Conservation (phyloP, 2,888 invertebrate genomes). For the Dryadula phaetusa region DNA sequence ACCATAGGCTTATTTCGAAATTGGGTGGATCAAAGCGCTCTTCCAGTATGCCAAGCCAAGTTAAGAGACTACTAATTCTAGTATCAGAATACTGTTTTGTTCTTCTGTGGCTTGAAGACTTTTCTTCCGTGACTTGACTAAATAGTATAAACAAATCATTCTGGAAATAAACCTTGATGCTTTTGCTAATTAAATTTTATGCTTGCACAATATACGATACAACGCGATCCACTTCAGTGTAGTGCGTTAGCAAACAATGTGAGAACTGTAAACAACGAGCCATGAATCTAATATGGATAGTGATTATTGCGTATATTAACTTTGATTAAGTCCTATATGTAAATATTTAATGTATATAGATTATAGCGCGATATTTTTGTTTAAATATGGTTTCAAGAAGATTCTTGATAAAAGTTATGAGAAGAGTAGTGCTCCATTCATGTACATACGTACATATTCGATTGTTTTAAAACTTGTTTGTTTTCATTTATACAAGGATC, state of each 20-base stretch:
- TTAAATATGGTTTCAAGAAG: background rate
- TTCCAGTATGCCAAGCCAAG: too few species aligned
- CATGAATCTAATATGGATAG: background rate
- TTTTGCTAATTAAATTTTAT: constrained; percentile 13
- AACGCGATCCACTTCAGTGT: background rate
- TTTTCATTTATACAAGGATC: too few species aligned
- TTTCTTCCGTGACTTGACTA: too few species aligned
- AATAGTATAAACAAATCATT: too few species aligned
- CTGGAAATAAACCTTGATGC: background rate
- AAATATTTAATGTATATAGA: constrained; percentile 2
- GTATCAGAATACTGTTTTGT: too few species aligned
- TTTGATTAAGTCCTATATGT: constrained; percentile 1
- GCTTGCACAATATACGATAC: background rate
- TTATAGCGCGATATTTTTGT: background rate
- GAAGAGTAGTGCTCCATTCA: too few species aligned
- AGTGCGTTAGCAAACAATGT: background rate
- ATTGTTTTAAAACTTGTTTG: too few species aligned
- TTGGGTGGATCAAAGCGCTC: too few species aligned
- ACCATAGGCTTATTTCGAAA: too few species aligned
- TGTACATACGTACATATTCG: background rate
- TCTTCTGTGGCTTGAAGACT: too few species aligned
- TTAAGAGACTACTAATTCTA: too few species aligned
- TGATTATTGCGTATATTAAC: constrained; percentile 13
- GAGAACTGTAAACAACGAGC: constrained; percentile 12
- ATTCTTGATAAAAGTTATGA: too few species aligned